These are phyloP conservation scores for Chroicocephalus ridibundus DNA, from an alignment of 2,113 vertebrate genomes.

Conservation along the genomic window DNA sequence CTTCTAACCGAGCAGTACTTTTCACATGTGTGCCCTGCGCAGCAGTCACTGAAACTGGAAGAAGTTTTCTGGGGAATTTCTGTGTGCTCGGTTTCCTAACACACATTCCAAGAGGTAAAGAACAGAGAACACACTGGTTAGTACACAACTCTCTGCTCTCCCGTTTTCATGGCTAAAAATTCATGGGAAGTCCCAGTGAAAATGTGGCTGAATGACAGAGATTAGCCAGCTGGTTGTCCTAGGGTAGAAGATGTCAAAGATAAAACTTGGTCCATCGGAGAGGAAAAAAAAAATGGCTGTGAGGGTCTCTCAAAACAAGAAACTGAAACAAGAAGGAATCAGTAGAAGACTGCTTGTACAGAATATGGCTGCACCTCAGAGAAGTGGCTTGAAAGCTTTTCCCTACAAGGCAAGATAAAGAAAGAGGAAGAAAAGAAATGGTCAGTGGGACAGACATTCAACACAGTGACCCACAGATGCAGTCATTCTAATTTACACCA, in stretches of 20 bases:
- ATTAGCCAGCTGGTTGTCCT: neutral
- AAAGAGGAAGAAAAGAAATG: neutral
- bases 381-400: neutral
- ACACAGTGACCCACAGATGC: neutral
- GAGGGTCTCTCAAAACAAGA: neutral
- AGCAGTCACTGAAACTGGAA: neutral
- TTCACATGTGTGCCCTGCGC: neutral
- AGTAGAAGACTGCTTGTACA: neutral
- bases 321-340: neutral
- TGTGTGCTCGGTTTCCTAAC: neutral
- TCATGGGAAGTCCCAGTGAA: neutral
- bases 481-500: neutral
- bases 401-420: neutral
- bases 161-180: neutral
- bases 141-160: neutral
- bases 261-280: neutral
- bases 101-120: neutral
- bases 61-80: neutral
- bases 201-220: neutral
- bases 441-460: neutral
- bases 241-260: accelerated
- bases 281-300: neutral
- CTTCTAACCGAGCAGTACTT: neutral
- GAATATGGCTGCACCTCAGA: neutral
- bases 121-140: neutral